Evolutionary conservation across 1,140 invertebrate genomes (phyloP), one percentile per base, ranked within the genome.

Genomic region (Ylistrum balloti): DNA sequence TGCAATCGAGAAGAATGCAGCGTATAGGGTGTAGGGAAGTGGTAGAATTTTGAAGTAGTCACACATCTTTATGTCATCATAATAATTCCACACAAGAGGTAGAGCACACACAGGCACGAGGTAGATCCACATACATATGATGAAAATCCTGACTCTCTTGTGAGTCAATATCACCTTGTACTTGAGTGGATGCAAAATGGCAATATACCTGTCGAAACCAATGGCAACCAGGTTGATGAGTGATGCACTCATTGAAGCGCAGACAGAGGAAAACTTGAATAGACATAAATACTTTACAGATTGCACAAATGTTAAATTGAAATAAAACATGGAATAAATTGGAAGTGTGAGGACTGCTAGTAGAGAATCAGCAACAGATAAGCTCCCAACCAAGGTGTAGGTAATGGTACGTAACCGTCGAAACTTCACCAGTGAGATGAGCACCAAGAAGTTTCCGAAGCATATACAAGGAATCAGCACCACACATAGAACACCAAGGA

Each of bases 41-140:
- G 93, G 93, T 5, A 93, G 87, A 28, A 88, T 89, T 38, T 86
- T 32, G 34, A 90, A 93, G 33, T 92, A 93, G 74, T 91, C 90
- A 74, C 93, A 93, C 13, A 32, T 33, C 22, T 85, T 85, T 0
- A 32, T 85, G 0, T 33, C 32, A 56, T 90, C 91, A 13, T 86
- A 85, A 38, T 91, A 91, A 86, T 90, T 89, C n/a, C 91, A 91
- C 22, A 90, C 38, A 33, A 89, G 41, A n/a, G 93, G 89, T 13
- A 91, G 17, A 17, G 33, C n/a, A 45, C 90, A 91, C 0, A 91
- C 17, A 9, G 90, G 17, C 1, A 89, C n/a, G 48, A 91, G 85
- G 87, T 93, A 93, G 28, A 88, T 85, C 89, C 90, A 93, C 32
- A 92, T 86, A 22, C 33, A 45, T 22, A 87, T 33, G 22, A 92